These are phyloP conservation scores for Sclerurus mexicanus DNA, from an alignment of 2,113 vertebrate genomes.

Conservation along the genomic window DNA sequence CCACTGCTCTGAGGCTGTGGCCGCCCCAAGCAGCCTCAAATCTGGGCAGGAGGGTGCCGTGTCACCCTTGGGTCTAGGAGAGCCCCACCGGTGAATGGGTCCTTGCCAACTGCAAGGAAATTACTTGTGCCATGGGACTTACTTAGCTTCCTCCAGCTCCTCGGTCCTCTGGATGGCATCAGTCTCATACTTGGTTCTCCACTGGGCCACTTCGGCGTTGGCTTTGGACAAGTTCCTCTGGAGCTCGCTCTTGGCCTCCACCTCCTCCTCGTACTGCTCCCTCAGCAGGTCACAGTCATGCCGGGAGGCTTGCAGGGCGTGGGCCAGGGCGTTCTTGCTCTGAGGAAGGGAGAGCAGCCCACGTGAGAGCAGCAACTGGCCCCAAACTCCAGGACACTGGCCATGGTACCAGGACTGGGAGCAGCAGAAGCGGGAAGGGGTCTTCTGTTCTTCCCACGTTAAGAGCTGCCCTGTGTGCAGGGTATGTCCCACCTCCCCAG, in stretches of 20 bases:
- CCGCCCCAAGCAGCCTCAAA: neutral
- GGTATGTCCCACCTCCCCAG: neutral
- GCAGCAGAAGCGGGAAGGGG: neutral
- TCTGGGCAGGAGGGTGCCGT: accelerated
- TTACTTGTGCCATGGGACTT: neutral
- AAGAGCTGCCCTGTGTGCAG: neutral
- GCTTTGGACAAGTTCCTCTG: conserved; percentile 90
- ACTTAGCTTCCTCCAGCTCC: conserved; percentile 96
- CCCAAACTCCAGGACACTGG: neutral
- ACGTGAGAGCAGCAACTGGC: neutral
- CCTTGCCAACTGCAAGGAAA: neutral
- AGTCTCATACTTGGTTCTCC: conserved; percentile 93
- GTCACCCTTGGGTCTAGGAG: neutral
- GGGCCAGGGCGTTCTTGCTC: conserved; percentile 87
- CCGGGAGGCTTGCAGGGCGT: conserved; percentile 86
- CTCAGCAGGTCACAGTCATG: conserved; percentile 91
- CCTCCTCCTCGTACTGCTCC: conserved; percentile 93
- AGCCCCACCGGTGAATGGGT: neutral
- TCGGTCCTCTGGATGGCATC: conserved; percentile 93
- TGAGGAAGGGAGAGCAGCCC: conserved; percentile 37
- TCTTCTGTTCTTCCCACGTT: neutral
- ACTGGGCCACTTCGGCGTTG: conserved; percentile 90
- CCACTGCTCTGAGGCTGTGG: neutral
- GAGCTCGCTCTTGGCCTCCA: conserved; percentile 86
- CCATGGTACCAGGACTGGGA: too few species aligned